These are phyloP conservation scores for Camponotus vicinus DNA, from an alignment of 1,140 invertebrate species.

Conservation along the genomic window DNA sequence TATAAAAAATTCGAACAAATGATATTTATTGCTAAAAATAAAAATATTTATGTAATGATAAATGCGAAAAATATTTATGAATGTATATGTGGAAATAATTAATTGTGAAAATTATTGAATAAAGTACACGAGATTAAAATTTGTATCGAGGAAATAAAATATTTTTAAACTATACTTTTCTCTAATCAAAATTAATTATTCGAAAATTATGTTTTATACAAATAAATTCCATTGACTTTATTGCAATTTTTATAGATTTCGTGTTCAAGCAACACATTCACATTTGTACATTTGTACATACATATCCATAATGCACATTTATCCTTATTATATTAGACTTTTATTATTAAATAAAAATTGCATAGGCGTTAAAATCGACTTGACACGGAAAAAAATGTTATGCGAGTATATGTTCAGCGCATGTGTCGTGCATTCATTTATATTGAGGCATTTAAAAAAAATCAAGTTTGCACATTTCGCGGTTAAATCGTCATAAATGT, in stretches of 20 bases:
- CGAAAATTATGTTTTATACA: neutral
- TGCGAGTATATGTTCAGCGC: neutral
- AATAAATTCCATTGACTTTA: neutral
- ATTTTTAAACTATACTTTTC: neutral
- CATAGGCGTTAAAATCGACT: neutral
- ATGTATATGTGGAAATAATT: neutral
- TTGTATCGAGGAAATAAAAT: neutral
- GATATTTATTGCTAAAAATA: neutral
- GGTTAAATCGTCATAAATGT: constrained; percentile 24
- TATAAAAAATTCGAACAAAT: neutral
- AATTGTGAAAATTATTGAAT: neutral
- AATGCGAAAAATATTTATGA: neutral
- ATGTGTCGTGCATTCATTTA: neutral
- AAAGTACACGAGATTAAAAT: neutral
- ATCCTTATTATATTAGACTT: neutral
- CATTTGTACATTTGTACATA: neutral
- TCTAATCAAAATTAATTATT: neutral
- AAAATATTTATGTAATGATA: neutral
- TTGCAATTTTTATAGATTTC: neutral
- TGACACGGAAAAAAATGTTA: neutral
- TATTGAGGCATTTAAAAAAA: neutral
- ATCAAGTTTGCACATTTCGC: constrained; percentile 25
- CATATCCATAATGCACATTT: neutral
- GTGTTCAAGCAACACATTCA: neutral
- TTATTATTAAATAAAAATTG: constrained; percentile 23